phyloP scores from a whole-genome alignment of 2,113 vertebrate species.

The Mastomys natalensis region DNA sequence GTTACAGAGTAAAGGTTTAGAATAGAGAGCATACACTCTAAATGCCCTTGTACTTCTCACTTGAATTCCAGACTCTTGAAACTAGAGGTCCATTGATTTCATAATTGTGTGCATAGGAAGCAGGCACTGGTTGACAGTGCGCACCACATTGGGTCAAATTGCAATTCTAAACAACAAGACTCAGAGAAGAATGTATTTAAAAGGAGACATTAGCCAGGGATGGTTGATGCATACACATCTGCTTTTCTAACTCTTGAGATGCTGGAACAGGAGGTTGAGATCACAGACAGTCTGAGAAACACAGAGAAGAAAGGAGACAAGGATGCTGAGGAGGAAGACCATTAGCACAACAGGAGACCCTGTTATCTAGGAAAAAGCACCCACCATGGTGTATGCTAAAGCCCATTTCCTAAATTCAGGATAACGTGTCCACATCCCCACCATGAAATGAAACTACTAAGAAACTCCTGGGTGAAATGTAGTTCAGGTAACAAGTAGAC shows the following conservation, averaged over 20 bases:
- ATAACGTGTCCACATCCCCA: fast-evolving
- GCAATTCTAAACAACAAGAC: background rate
- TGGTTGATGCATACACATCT: no score
- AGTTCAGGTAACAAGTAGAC: background rate
- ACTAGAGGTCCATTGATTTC: background rate
- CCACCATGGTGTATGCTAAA: background rate
- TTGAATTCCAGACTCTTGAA: background rate
- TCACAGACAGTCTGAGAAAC: background rate
- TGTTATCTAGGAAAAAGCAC: background rate
- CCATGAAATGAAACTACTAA: background rate
- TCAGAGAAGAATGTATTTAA: background rate
- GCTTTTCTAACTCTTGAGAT: background rate
- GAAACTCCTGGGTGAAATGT: background rate
- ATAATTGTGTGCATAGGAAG: background rate
- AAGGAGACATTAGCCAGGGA: background rate
- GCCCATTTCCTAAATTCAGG: background rate
- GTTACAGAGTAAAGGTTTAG: background rate
- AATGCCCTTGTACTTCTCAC: background rate
- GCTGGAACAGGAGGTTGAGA: background rate
- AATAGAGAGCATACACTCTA: background rate
- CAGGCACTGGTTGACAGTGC: background rate
- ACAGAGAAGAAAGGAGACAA: background rate
- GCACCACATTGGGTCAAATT: background rate
- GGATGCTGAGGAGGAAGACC: background rate
- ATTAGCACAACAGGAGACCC: background rate